Percentiles rank a stretch among this genome's conserved stretches.
Conservation (phyloP, 2,113 vertebrate genomes). For the Probosciger aterrimus region DNA sequence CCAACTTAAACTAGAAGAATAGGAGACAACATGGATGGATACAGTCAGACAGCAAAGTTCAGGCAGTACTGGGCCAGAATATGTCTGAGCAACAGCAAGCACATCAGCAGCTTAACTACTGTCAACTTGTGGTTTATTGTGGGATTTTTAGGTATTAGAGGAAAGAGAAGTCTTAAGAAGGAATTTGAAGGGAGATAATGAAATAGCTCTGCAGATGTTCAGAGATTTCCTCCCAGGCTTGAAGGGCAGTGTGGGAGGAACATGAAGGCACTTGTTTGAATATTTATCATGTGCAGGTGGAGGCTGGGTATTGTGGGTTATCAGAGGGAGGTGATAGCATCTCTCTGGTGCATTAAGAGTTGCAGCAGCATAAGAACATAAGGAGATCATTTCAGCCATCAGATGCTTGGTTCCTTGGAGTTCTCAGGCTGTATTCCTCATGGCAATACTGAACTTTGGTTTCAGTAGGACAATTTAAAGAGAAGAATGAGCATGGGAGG, state of each 20-base stretch:
- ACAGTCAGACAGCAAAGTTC: not conserved
- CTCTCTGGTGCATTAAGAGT: not conserved
- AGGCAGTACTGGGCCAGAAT: not conserved
- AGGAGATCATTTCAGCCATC: not conserved
- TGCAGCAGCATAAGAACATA: not conserved
- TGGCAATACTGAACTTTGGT: not conserved
- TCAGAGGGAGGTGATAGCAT: not conserved
- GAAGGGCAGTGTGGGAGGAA: constrained; percentile 29
- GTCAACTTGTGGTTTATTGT: not conserved
- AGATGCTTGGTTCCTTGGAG: accelerated
- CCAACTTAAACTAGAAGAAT: not conserved
- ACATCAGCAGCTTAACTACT: not conserved
- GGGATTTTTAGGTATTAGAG: not conserved
- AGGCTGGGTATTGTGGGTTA: not conserved
- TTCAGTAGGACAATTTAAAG: not conserved
- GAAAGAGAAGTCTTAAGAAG: not conserved
- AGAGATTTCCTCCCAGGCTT: constrained; percentile 15
- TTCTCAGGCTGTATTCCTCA: not conserved
- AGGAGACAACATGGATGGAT: not conserved
- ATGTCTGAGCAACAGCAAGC: not conserved
- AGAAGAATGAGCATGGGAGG: not conserved
- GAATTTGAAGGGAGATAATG: not conserved
- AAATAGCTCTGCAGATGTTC: constrained; percentile 38
- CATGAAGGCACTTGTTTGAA: constrained; percentile 11
- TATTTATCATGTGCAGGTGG: constrained; percentile 22